phyloP scores from a whole-genome alignment of 1,140 invertebrate genomes.

The Drosophila funebris region DNA sequence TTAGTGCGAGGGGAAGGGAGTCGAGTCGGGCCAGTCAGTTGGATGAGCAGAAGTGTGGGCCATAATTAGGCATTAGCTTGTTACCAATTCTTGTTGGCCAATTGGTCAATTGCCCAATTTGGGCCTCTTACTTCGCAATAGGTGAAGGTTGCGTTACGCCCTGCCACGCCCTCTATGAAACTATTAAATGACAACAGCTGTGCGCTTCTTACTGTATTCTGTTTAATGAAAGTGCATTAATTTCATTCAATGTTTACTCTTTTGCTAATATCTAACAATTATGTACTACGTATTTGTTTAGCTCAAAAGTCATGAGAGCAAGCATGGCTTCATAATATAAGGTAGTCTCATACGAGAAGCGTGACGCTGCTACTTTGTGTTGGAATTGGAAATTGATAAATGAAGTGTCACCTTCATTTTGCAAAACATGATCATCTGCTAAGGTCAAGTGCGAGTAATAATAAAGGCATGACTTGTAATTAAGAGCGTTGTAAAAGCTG shows the following conservation, averaged over 20 bases:
- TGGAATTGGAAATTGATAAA: neutral
- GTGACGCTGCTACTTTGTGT: neutral
- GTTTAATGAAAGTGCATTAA: neutral
- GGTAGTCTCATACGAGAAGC: neutral
- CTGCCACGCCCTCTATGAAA: neutral
- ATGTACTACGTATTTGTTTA: no score
- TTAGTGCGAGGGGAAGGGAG: neutral
- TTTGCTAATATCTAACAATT: no score
- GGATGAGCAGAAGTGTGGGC: slow-evolving; percentile 18
- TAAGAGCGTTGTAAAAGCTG: neutral
- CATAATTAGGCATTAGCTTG: slow-evolving; percentile 39
- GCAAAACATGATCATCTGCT: neutral
- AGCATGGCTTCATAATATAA: neutral
- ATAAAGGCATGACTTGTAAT: slow-evolving; percentile 1
- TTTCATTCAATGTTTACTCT: neutral
- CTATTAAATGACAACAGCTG: neutral
- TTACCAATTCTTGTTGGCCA: slow-evolving; percentile 58
- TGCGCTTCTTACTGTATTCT: neutral
- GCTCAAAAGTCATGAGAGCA: no score
- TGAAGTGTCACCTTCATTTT: neutral
- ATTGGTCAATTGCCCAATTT: slow-evolving; percentile 5
- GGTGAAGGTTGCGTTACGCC: slow-evolving; percentile 50
- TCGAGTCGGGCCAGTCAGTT: neutral
- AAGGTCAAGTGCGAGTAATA: neutral
- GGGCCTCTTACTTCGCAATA: slow-evolving; percentile 21